Evolutionary conservation across 1,140 invertebrate species (phyloP).

Genomic region (Caenorhabditis elegans): DNA sequence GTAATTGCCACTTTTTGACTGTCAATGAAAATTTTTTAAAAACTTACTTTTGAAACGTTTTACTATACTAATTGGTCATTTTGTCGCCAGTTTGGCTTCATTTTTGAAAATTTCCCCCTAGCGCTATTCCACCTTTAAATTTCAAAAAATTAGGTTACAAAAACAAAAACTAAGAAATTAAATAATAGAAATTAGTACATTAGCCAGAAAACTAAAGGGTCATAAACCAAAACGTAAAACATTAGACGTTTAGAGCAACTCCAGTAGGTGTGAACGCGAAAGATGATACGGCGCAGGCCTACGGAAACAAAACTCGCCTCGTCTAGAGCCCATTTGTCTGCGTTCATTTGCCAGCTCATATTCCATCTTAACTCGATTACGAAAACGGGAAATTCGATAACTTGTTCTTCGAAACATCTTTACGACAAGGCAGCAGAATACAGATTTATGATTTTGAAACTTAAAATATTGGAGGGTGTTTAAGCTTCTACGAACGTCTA

Average conservation of each 20-base stretch:
- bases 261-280: constrained; percentile 20
- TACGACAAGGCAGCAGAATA: background rate
- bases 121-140: no score
- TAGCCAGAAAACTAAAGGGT: background rate
- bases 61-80: no score
- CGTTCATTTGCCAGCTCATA: background rate
- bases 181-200: no score
- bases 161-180: no score
- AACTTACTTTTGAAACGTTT: no score
- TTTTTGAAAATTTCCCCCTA: no score
- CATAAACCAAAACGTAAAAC: constrained; percentile 15
- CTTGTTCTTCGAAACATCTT: background rate
- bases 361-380: constrained; percentile 9
- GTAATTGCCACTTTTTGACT: no score
- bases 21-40: no score
- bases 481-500: background rate
- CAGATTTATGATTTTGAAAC: background rate
- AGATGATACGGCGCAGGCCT: background rate
- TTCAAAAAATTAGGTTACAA: no score
- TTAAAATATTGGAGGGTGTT: background rate
- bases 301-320: constrained; percentile 2
- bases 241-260: background rate
- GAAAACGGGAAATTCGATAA: constrained; percentile 22
- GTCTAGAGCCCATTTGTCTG: background rate
- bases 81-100: no score